A percentile compares a stretch with the other conserved stretches of the same genome.
phyloP scores from a whole-genome alignment of 2,797 vertebrate species.

The Bucorvus abyssinicus region DNA sequence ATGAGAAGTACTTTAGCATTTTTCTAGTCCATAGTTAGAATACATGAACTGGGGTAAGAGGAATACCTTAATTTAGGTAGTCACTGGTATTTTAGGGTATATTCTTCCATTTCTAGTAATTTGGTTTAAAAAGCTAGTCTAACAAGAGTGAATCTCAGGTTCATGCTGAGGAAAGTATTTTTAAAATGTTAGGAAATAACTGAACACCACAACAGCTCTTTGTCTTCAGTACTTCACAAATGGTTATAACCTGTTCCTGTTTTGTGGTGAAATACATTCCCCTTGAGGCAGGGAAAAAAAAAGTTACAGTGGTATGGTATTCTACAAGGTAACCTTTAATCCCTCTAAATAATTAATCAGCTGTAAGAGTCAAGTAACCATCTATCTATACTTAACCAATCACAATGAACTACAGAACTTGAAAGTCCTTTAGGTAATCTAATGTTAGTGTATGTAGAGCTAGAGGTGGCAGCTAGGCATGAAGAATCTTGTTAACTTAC shows the following conservation, averaged over 20 bases:
- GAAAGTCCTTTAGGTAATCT: background rate
- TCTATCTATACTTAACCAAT: background rate
- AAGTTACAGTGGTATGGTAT: background rate
- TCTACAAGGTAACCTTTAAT: background rate
- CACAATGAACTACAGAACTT: background rate
- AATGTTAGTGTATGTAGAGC: background rate
- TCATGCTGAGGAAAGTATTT: background rate
- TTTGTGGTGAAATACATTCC: background rate
- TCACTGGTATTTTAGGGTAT: background rate
- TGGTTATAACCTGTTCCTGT: background rate
- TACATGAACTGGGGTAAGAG: background rate
- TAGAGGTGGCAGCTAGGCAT: background rate
- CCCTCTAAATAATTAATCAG: background rate
- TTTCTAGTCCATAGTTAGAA: background rate
- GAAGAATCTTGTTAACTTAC: background rate
- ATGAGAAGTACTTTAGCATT: background rate
- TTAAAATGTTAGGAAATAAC: background rate
- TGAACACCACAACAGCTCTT: background rate
- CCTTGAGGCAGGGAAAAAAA: background rate
- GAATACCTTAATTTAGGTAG: background rate
- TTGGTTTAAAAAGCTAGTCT: background rate
- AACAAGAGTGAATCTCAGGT: background rate
- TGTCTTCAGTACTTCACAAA: background rate
- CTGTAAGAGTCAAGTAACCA: background rate
- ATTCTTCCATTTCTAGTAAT: background rate